A percentile compares a stretch with the other conserved stretches of the same genome.
Conservation (phyloP, 2,113 vertebrate species). For the Rana temporaria region DNA sequence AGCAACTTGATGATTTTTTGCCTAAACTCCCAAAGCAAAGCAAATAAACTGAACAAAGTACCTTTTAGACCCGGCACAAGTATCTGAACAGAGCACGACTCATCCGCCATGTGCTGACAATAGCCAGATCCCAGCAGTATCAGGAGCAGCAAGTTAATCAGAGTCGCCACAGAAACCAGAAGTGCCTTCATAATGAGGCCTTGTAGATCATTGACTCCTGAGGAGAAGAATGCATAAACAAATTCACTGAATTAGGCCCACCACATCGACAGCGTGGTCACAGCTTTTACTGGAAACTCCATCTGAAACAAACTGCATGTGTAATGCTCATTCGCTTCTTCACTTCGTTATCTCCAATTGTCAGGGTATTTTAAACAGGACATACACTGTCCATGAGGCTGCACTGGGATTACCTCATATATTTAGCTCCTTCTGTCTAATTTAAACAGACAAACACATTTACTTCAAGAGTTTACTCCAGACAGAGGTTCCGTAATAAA, state of each 20-base stretch:
- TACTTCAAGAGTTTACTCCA: too few relatives aligned
- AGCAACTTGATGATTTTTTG: too few relatives aligned
- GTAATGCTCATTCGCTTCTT: neutral
- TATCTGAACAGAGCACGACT: slow-evolving; percentile 93
- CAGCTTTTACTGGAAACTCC: slow-evolving; percentile 5
- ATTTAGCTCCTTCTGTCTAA: too few relatives aligned
- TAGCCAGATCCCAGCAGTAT: slow-evolving; percentile 72
- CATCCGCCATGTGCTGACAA: slow-evolving; percentile 85
- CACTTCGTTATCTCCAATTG: slow-evolving; percentile 8
- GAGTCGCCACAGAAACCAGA: slow-evolving; percentile 71
- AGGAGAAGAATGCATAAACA: slow-evolving; percentile 69
- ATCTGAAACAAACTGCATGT: neutral
- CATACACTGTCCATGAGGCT: neutral
- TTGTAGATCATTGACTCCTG: slow-evolving; percentile 71
- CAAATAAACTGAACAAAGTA: slow-evolving; percentile 60
- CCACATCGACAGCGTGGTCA: slow-evolving; percentile 2
- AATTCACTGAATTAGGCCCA: slow-evolving; percentile 60
- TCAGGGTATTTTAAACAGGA: neutral
- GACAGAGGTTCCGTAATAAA: too few relatives aligned
- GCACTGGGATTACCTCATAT: neutral
- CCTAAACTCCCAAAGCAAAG: too few relatives aligned
- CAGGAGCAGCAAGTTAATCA: slow-evolving; percentile 80
- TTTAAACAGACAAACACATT: too few relatives aligned
- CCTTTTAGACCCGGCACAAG: slow-evolving; percentile 98
- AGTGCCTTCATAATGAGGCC: slow-evolving; percentile 80